These are phyloP conservation scores for Drosophila tripunctata DNA, from an alignment of 2,888 invertebrate genomes.

Conservation along the genomic window DNA sequence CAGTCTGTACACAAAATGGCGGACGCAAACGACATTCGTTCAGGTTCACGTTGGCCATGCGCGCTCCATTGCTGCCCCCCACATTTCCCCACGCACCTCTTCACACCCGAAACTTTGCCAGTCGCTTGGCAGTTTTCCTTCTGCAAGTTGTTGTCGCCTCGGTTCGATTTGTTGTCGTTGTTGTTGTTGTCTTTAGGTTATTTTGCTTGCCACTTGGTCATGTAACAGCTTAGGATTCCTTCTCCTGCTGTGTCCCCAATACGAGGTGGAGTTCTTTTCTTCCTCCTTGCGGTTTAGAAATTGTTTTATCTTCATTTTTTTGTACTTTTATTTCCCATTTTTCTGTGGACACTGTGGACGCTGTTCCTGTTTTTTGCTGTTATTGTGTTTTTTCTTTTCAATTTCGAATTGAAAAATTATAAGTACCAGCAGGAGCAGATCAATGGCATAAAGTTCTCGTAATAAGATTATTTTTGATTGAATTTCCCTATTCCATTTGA, in stretches of 20 bases:
- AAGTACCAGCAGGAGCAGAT: constrained; percentile 26
- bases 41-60: constrained; percentile 67
- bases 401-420: constrained; percentile 42
- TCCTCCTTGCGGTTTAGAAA: not conserved
- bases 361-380: constrained; percentile 39
- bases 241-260: constrained; percentile 18
- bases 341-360: constrained; percentile 28
- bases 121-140: constrained; percentile 37
- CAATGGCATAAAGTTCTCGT: constrained; percentile 23
- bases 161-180: constrained; percentile 48
- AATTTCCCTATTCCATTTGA: constrained; percentile 39
- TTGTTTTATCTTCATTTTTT: constrained; percentile 5
- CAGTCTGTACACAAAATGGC: constrained; percentile 74
- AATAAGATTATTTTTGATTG: constrained; percentile 78
- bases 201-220: constrained; percentile 31
- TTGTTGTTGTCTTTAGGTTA: constrained; percentile 41
- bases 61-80: constrained; percentile 22
- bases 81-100: not conserved
- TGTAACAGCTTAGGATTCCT: constrained; percentile 42
- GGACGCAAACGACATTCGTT: constrained; percentile 54
- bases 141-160: constrained; percentile 41
- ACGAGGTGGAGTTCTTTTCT: constrained; percentile 5
- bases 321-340: too few relatives aligned
- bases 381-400: constrained; percentile 29
- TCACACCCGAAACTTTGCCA: constrained; percentile 34